Evolutionary conservation across 2,797 vertebrate species (phyloP).

Genomic region (Clamator glandarius): DNA sequence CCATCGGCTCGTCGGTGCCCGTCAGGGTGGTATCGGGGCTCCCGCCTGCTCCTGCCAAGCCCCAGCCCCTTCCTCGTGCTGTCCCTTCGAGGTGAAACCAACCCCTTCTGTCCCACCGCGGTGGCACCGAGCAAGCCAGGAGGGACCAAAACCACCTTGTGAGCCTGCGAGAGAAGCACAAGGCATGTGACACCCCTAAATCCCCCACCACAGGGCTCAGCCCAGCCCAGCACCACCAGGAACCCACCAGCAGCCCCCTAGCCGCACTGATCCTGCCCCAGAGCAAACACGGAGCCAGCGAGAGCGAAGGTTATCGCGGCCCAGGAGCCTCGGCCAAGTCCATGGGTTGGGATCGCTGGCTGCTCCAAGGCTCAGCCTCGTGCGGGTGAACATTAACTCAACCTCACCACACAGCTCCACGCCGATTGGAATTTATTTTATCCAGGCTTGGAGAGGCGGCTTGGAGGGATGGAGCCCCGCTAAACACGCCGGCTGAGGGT

Average conservation of each 20-base stretch:
- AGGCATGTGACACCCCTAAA: background rate
- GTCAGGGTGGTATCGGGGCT: rapidly evolving
- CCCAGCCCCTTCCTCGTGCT: background rate
- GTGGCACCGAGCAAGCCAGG: no score
- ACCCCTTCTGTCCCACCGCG: background rate
- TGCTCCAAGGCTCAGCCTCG: background rate
- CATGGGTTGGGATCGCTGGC: rapidly evolving
- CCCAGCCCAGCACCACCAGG: rapidly evolving
- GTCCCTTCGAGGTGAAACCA: rapidly evolving
- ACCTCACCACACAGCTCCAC: rapidly evolving
- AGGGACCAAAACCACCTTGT: rapidly evolving
- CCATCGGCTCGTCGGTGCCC: rapidly evolving
- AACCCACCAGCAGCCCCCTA: background rate
- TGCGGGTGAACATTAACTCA: background rate
- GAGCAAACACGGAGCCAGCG: background rate
- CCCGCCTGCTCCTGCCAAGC: rapidly evolving
- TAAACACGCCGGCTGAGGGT: background rate
- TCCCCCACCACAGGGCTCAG: background rate
- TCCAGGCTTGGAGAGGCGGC: background rate
- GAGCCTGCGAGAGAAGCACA: rapidly evolving
- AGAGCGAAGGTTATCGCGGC: slow-evolving; percentile 36
- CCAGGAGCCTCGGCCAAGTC: slow-evolving; percentile 44
- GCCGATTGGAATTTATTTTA: background rate
- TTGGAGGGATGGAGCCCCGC: no score
- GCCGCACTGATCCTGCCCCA: background rate